phyloP scores from a whole-genome alignment of 2,888 invertebrate species.

The Lithosia quadra region DNA sequence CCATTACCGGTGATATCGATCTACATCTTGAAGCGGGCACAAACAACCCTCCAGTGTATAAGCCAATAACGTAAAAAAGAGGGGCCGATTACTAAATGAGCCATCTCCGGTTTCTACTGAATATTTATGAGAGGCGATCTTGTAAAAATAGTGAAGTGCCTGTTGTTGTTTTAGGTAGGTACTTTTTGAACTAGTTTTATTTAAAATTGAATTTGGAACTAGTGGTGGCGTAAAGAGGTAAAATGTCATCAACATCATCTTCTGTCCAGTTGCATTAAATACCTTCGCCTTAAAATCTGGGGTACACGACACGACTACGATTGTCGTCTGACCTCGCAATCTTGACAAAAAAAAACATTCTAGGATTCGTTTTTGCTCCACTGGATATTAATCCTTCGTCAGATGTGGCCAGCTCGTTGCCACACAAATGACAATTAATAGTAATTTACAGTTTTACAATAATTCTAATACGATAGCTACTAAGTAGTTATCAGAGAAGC shows the following conservation, averaged over 20 bases:
- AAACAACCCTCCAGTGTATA: slow-evolving; percentile 80
- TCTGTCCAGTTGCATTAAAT: too few relatives aligned
- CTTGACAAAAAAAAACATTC: too few relatives aligned
- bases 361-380: too few relatives aligned
- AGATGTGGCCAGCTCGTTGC: too few relatives aligned
- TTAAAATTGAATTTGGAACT: not conserved
- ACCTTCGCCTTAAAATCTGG: too few relatives aligned
- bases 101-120: slow-evolving; percentile 81
- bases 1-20: slow-evolving; percentile 81
- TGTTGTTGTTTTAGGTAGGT: slow-evolving; percentile 64
- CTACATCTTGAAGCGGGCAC: slow-evolving; percentile 72
- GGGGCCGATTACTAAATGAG: slow-evolving; percentile 82
- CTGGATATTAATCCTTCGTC: too few relatives aligned
- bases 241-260: too few relatives aligned
- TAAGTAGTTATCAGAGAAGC: not conserved
- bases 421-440: too few relatives aligned
- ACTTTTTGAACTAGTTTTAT: not conserved
- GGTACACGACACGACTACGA: too few relatives aligned
- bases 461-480: not conserved
- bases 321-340: too few relatives aligned
- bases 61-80: slow-evolving; percentile 85
- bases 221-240: not conserved
- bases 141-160: slow-evolving; percentile 61
- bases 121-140: slow-evolving; percentile 83
- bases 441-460: not conserved